phyloP scores from a whole-genome alignment of 2,113 vertebrate species.

The Connochaetes taurinus region DNA sequence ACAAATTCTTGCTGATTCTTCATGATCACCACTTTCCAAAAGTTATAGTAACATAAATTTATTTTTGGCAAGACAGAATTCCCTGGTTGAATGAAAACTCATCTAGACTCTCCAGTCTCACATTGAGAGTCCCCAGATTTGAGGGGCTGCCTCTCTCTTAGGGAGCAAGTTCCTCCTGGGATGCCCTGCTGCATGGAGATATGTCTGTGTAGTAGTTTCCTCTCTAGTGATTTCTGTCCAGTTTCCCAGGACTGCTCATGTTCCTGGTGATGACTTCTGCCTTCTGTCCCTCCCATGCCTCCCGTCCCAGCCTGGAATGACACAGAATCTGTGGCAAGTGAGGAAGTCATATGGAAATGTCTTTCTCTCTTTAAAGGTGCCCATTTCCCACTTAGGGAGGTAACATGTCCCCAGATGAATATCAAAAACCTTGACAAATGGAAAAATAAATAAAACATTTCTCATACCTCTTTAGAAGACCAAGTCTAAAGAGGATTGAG shows the following conservation, averaged over 20 bases:
- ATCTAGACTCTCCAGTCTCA: background rate
- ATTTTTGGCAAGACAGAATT: background rate
- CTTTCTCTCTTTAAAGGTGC: background rate
- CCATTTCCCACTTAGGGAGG: background rate
- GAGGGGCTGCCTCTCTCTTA: background rate
- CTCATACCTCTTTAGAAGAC: background rate
- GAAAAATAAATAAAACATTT: background rate
- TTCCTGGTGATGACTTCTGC: background rate
- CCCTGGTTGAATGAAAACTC: background rate
- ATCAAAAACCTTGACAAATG: background rate
- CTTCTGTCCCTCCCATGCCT: background rate
- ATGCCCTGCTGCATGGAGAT: background rate
- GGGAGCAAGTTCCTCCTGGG: background rate
- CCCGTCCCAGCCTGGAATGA: background rate
- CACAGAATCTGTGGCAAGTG: background rate
- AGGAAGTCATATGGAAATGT: background rate
- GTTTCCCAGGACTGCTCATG: background rate
- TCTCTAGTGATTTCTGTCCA: background rate
- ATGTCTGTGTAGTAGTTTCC: background rate
- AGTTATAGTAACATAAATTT: background rate
- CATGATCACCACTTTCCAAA: constrained; percentile 7
- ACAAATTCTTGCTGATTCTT: background rate
- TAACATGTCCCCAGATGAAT: background rate
- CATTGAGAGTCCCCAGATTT: background rate
- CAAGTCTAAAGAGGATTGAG: background rate